Base-by-base conservation (phyloP, 2,113 vertebrate genomes). In the Crotophaga sulcirostris region DNA sequence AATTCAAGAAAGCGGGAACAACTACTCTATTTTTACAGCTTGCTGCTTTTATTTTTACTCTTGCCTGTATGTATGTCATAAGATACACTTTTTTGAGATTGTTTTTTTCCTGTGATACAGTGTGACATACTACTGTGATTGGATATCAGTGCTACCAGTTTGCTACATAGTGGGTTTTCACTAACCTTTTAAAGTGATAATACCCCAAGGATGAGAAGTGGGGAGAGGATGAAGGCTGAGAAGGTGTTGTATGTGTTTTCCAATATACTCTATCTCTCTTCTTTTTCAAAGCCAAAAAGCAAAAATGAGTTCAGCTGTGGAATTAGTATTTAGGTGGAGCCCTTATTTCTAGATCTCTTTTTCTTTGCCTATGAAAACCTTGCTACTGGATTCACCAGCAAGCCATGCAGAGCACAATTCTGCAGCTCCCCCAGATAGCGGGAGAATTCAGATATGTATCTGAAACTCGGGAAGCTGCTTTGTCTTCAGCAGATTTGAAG, bases 1-100 rank as follows among this genome's bases (percentile, higher is more conserved):
- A 87, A 74, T 54, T 77, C 36, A 51, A 56, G 47, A 91, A 73
- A 80, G n/a, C 18, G 8, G 52, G 47, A 90, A 42, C 33, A 59
- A 20, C 62, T 85, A 23, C 40, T 87, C 36, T 85, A 0, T 59
- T 91, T 72, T 79, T 80, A 16, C 23, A 68, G 21, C 16, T 87
- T 78, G n/a, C 42, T 92, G n/a, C 5, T 83, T 76, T 81, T 87
- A 49, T 89, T 92, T 90, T 80, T 74, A 18, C 31, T 29, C 90
- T 52, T 87, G 29, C 29, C 11, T 74, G n/a, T 66, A 14, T 28
- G 8, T 87, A 3, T 72, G 64, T 67, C 31, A 5, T 17, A 79
- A 87, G 40, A 64, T 47, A 14, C 0, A 0, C 7, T 62, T 5
- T 66, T 76, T 16, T 24, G 16, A 51, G 25, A 3, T 49, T 24